Evolutionary conservation across 1,140 invertebrate genomes (phyloP), one percentile per base, ranked within the genome.

Genomic region (Microplitis demolitor): DNA sequence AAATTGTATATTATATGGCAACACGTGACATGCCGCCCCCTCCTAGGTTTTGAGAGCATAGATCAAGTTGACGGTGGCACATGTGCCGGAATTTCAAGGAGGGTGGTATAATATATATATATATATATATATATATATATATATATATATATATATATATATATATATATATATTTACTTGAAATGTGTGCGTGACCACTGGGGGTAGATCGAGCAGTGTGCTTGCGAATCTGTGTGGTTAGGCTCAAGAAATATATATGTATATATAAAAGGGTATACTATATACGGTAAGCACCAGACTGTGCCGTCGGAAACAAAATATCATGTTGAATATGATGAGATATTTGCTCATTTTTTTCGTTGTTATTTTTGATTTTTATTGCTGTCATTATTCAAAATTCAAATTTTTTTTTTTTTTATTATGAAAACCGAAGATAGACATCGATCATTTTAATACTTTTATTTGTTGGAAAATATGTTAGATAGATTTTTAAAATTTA

Each of bases 51-150:
- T 77, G 74, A 76, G 76, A 62, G 71, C 76, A 80, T 82, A 80
- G 78, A 82, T 83, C 80, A 81, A 71, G 71, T 74, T 71, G 69
- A 75, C 72, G 78, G 77, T 77, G 76, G 71, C 80, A 80, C 79
- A 81, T 80, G 79, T 79, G 80, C 71, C 54, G 56, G 64, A 72
- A 66, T 72, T 54, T 64, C 24, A 66, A 66, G 62, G 35, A 60
- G 13, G 66, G 51, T 16, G 62, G 62, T 24, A 37, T 3, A 0
- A 31, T 4, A n/a, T 13, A 45, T 39, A 35, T 13, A 37, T 60
- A 5, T 5, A 5, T 5, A n/a, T 61, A 8, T 14, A 13, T 56
- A n/a, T 8, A 31, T 4, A n/a, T 13, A 45, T 39, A 35, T 13
- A 37, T 60, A 5, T 5, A 5, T 5, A n/a, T 61, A 8, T 14